Evolutionary conservation across 2,888 invertebrate species (phyloP), one percentile per base, ranked within the genome.

Genomic region (Physocephala rufipes): DNA sequence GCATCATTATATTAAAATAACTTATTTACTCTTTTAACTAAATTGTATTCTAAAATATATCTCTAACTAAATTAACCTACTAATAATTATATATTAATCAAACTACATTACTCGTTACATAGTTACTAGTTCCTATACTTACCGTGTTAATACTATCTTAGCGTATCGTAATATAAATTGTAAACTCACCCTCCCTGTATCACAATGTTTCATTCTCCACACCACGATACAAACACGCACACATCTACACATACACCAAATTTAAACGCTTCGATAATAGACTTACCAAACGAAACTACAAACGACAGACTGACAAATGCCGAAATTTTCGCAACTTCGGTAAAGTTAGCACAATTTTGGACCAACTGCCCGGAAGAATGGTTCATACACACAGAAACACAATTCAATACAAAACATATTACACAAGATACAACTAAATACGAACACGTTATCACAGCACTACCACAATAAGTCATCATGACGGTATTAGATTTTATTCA

Each of bases 311-410:
- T n/a, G n/a, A n/a, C 45, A 45, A 45, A 15, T 45, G 15, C 9
- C 15, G 45, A 45, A 45, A 45, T 45, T 12, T 45, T 45, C 45
- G 15, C n/a, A 15, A 36, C 24, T 16, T 21, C 19, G 19, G 45
- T n/a, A 67, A 66, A 55, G 9, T 45, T 15, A 15, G 13, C 28
- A 47, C 36, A n/a, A 13, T 62, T 67, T 36, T 67, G 21, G 15
- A 45, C 45, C 12, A 45, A 45, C 45, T 45, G 45, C 45, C 45
- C 45, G 12, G n/a, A 45, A 45, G 45, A 45, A 12, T 45, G 45
- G 45, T 45, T 45, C 45, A 45, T 45, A 12, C 45, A 45, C 15
- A 45, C 45, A 45, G 45, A 45, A 45, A 45, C 45, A 45, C 15
- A 45, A 45, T 45, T 45, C 45, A 45, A 15, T 12, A 45, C 15